phyloP scores from a whole-genome alignment of 2,888 invertebrate species.

The Chloroclystis v-ata region DNA sequence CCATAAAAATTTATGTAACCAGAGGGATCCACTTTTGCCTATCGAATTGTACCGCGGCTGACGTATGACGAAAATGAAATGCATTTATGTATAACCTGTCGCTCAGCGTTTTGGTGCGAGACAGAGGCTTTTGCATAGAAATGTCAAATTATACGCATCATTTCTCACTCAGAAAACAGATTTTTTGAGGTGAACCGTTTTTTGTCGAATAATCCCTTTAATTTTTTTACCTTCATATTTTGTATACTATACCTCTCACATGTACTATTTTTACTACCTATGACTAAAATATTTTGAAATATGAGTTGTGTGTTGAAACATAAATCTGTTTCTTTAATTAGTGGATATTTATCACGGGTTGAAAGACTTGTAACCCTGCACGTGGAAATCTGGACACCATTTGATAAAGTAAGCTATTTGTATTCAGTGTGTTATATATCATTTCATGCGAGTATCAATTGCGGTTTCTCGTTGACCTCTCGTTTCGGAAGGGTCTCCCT shows the following conservation, averaged over 20 bases:
- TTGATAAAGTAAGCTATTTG: conserved; percentile 10
- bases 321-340: not conserved
- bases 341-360: conserved; percentile 1
- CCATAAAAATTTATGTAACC: conserved; percentile 11
- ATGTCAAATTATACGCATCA: conserved; percentile 18
- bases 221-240: no score
- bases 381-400: conserved; percentile 6
- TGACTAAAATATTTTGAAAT: no score
- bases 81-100: conserved; percentile 5
- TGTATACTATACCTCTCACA: no score
- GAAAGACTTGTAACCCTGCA: not conserved
- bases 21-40: conserved; percentile 9
- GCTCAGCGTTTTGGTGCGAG: conserved; percentile 9
- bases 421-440: conserved; percentile 31
- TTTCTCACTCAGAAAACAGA: conserved; percentile 1
- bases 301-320: conserved; percentile 6
- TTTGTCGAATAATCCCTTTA: no score
- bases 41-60: conserved; percentile 14
- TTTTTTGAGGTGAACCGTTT: conserved; percentile 11
- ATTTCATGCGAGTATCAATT: conserved; percentile 37
- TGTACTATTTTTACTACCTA: no score
- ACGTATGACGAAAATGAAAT: conserved; percentile 26
- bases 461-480: conserved; percentile 40
- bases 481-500: conserved; percentile 38
- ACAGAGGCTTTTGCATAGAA: conserved; percentile 17